A percentile compares a stretch with the other conserved stretches of the same genome.
phyloP scores from a whole-genome alignment of 2,888 invertebrate species.

The Macrophya annulata region DNA sequence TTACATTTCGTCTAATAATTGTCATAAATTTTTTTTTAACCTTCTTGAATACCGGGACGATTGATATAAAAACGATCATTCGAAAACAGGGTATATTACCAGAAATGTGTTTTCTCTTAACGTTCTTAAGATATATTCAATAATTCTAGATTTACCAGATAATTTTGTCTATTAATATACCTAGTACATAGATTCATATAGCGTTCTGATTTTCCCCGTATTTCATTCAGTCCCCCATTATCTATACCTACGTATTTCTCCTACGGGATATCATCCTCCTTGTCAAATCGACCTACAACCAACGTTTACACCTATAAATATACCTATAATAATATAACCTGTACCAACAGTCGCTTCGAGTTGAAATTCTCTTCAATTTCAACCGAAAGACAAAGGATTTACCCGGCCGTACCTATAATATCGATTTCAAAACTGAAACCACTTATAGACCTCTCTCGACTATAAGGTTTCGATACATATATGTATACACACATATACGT shows the following conservation, averaged over 20 bases:
- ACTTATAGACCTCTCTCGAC: background rate
- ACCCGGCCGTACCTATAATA: background rate
- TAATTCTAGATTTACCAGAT: background rate
- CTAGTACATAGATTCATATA: too few relatives aligned
- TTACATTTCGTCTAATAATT: background rate
- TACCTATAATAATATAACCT: background rate
- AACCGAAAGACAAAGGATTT: conserved; percentile 29
- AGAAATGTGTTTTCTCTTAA: too few relatives aligned
- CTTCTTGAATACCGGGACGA: too few relatives aligned
- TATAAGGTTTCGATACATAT: too few relatives aligned
- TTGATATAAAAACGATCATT: too few relatives aligned
- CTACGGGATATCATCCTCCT: background rate
- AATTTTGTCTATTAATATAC: background rate
- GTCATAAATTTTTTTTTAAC: too few relatives aligned
- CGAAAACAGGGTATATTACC: too few relatives aligned
- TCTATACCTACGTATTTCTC: background rate
- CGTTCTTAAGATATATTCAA: too few relatives aligned
- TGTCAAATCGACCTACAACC: background rate
- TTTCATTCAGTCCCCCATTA: background rate
- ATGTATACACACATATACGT: too few relatives aligned
- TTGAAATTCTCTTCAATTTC: background rate
- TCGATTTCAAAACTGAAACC: conserved; percentile 13
- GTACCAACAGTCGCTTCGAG: background rate
- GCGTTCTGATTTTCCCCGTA: background rate
- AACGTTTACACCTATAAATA: background rate